Percentiles rank a stretch among this genome's conserved stretches.
phyloP scores from a whole-genome alignment of 92 coral and sea anemone species.

The Palythoa caribaeorum region DNA sequence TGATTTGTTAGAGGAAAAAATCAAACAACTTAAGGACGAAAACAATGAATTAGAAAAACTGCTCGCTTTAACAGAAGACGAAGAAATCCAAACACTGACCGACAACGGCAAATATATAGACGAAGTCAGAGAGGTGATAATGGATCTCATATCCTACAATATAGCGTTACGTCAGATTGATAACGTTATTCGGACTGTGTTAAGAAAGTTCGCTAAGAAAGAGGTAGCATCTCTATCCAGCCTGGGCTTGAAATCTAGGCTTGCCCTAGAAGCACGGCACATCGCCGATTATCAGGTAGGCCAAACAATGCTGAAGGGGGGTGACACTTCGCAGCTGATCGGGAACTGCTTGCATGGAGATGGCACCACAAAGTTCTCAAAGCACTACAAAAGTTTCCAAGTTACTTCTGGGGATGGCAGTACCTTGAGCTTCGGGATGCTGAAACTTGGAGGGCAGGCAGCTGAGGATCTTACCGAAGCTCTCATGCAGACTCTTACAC shows the following conservation, averaged over 20 bases:
- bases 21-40: background rate
- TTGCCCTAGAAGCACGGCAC: conserved; percentile 14
- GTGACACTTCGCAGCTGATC: conserved; percentile 27
- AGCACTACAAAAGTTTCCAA: conserved; percentile 32
- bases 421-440: background rate
- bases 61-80: background rate
- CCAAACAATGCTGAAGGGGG: conserved; percentile 20
- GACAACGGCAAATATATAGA: background rate
- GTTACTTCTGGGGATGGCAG: background rate
- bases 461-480: conserved; percentile 20
- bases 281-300: conserved; percentile 20
- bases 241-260: conserved; percentile 27
- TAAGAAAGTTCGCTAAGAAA: conserved; percentile 15
- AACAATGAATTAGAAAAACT: conserved; percentile 7
- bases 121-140: conserved; percentile 9
- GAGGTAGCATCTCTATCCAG: conserved; percentile 7
- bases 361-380: conserved; percentile 14
- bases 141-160: conserved; percentile 11
- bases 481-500: background rate
- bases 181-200: conserved; percentile 29
- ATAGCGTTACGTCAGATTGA: conserved; percentile 17
- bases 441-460: conserved; percentile 16
- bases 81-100: conserved; percentile 2
- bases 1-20: conserved; percentile 5
- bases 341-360: conserved; percentile 33